Base-by-base conservation (phyloP, 2,797 vertebrate genomes). In the Rhinoraja longicauda region DNA sequence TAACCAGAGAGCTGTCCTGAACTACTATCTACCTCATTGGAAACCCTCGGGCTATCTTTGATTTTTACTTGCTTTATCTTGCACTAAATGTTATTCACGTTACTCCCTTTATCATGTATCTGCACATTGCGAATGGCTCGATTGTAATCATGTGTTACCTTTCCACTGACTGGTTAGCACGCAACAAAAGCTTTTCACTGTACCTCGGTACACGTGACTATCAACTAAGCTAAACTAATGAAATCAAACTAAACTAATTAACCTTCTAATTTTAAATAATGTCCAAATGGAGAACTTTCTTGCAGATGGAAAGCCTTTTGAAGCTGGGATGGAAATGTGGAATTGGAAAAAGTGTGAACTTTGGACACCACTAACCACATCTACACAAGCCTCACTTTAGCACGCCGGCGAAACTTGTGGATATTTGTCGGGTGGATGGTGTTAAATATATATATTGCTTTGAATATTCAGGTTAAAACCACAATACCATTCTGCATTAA, bases 201-300 rank as follows among this genome's bases (percentile, higher is more conserved):
- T 5, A 53, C 0, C 45, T 53, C 45, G 45, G 45, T 53, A 53
- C 45, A 53, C 45, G 4, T 53, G 4, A 53, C 45, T 53, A 53
- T n/a, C n/a, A n/a, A n/a, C n/a, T n/a, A n/a, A n/a, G n/a, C n/a
- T 5, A 53, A 53, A 53, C 45, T 5, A 53, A 53, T 53, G 53
- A 53, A 53, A 53, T 45, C 53, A 53, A 53, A 5, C 45, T 53
- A 53, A 53, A 53, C 45, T 53, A 5, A 92, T 92, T 92, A 45
- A 92, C 92, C 39, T 92, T 72, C 92, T 92, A 70, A 75, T 75
- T 92, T 92, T 92, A 75, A 92, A 45, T 53, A 36, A 70, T 57
- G 39, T 53, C 45, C 73, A 92, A 75, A 75, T 92, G 17, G 70
- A 73, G 26, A 24, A 70, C 13, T 75, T 24, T 19, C 90, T 70